Conservation (phyloP, 2,113 vertebrate genomes). For the Callocephalon fimbriatum region DNA sequence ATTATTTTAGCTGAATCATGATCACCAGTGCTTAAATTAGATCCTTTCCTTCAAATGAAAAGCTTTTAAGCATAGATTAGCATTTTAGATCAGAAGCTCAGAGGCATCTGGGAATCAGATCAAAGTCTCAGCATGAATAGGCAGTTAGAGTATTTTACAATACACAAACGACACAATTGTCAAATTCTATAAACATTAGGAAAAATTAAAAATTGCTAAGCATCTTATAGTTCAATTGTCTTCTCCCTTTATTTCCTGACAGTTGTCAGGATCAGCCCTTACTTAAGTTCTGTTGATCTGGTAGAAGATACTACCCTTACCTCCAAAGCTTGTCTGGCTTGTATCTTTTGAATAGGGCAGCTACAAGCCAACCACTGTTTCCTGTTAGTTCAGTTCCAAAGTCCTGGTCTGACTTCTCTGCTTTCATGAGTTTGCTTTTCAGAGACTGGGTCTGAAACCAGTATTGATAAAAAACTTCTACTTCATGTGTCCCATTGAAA, state of each 20-base stretch:
- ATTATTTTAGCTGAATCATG: not conserved
- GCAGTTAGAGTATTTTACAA: not conserved
- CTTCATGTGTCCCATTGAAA: not conserved
- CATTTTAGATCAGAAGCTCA: not conserved
- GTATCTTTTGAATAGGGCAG: not conserved
- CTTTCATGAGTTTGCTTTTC: not conserved
- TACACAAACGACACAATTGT: not conserved
- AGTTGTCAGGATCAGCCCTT: not conserved
- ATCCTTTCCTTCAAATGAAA: not conserved
- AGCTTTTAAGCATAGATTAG: not conserved
- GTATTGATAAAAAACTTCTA: not conserved
- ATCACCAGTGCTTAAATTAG: not conserved
- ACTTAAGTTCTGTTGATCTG: not conserved
- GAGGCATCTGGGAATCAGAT: not conserved
- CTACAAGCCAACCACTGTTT: not conserved
- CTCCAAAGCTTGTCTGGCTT: not conserved
- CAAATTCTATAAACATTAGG: not conserved
- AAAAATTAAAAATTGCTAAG: not conserved
- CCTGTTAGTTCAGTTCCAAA: not conserved
- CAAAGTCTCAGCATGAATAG: not conserved
- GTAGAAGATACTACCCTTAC: not conserved
- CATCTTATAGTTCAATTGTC: not conserved
- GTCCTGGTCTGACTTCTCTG: not conserved
- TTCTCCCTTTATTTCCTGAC: not conserved
- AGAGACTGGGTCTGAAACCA: not conserved